Evolutionary conservation across 1,140 invertebrate species (phyloP).

Genomic region (Cherax destructor): DNA sequence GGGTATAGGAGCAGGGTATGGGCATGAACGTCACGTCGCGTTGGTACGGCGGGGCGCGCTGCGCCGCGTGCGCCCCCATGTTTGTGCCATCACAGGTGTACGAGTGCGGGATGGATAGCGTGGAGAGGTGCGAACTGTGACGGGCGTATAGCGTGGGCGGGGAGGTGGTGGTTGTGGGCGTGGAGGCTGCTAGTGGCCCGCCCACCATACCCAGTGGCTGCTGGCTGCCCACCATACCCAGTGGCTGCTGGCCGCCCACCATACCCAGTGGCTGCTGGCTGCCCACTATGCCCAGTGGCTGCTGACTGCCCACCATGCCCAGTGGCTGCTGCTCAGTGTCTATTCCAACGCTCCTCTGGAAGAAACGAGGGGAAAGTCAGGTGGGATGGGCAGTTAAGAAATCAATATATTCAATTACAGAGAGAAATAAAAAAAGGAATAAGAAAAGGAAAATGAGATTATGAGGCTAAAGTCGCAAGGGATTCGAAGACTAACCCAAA

Average conservation of each 20-base stretch:
- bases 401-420: too few relatives aligned
- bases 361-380: too few relatives aligned
- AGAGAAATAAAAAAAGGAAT: too few relatives aligned
- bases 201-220: conserved; percentile 29
- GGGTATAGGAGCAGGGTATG: conserved; percentile 5
- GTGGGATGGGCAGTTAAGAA: too few relatives aligned
- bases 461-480: too few relatives aligned
- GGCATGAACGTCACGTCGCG: conserved; percentile 24
- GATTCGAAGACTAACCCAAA: too few relatives aligned
- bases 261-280: neutral
- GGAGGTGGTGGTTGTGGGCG: conserved; percentile 5
- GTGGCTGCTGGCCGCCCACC: neutral
- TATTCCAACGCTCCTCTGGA: too few relatives aligned
- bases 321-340: neutral
- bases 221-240: neutral
- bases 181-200: conserved; percentile 22
- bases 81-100: neutral
- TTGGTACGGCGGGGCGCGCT: neutral
- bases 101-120: conserved; percentile 8
- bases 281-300: neutral
- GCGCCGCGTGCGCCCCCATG: neutral
- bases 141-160: neutral
- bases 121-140: conserved; percentile 4
- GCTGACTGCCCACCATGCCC: neutral
- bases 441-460: too few relatives aligned